Evolutionary conservation across 2,797 vertebrate species (phyloP).

Genomic region (Holocentrus rufus): DNA sequence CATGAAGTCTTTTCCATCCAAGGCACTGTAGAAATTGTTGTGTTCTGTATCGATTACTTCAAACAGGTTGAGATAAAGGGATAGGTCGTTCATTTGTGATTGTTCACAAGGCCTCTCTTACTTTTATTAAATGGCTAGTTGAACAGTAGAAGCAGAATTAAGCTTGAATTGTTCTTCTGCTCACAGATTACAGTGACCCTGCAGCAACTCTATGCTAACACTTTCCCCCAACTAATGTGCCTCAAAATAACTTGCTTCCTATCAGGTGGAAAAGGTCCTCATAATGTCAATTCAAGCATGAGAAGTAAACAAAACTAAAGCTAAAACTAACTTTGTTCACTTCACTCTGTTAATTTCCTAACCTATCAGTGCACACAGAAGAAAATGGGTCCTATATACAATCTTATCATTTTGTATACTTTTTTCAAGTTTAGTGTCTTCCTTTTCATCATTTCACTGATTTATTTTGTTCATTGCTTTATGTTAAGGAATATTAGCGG

Average conservation of each 20-base stretch:
- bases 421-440: background rate
- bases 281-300: too few species aligned
- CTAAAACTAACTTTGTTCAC: background rate
- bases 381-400: background rate
- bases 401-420: background rate
- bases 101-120: background rate
- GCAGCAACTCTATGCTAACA: slow-evolving; percentile 38
- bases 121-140: too few species aligned
- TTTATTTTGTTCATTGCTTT: background rate
- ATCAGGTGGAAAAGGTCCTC: too few species aligned
- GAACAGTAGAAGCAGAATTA: too few species aligned
- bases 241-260: background rate
- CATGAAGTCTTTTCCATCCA: slow-evolving; percentile 34
- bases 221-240: slow-evolving; percentile 61
- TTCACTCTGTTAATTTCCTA: background rate
- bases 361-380: background rate
- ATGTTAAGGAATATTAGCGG: slow-evolving; percentile 52
- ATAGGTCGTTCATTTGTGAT: background rate
- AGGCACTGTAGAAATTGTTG: slow-evolving; percentile 28
- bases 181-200: background rate
- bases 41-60: slow-evolving; percentile 25
- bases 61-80: background rate
- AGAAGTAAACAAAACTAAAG: too few species aligned
- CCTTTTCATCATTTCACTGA: background rate
- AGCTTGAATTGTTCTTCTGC: background rate